phyloP scores from a whole-genome alignment of 2,113 vertebrate genomes.

The Aphelocoma coerulescens region DNA sequence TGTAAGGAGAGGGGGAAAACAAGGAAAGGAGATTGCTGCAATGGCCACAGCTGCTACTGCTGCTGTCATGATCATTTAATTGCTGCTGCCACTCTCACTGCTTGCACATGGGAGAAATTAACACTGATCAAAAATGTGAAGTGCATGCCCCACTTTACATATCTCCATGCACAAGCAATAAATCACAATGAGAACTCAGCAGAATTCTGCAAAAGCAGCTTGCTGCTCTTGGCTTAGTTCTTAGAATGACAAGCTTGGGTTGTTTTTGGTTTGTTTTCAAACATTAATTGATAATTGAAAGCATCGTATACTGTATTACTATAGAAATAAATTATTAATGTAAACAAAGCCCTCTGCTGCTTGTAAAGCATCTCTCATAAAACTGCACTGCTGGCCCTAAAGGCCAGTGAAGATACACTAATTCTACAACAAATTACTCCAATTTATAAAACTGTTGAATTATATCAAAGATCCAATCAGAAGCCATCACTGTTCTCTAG shows the following conservation, averaged over 20 bases:
- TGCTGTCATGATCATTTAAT: neutral
- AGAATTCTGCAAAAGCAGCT: neutral
- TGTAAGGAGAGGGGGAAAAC: neutral
- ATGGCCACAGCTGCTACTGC: neutral
- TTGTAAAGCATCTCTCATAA: neutral
- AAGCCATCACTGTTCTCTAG: neutral
- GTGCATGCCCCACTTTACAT: neutral
- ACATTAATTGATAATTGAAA: neutral
- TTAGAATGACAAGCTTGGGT: neutral
- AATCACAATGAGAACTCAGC: neutral
- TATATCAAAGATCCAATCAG: neutral
- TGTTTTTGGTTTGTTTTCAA: neutral
- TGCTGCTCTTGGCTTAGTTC: neutral
- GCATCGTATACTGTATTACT: neutral
- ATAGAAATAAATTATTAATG: neutral
- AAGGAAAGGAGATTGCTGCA: neutral
- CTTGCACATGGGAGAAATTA: conserved; percentile 20
- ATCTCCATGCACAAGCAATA: neutral
- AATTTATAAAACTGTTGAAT: neutral
- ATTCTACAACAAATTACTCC: neutral
- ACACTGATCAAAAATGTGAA: neutral
- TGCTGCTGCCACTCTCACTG: neutral
- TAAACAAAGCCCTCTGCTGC: neutral
- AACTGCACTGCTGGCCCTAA: neutral
- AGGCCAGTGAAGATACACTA: neutral